These are phyloP conservation scores for Brenthis hecate DNA, from an alignment of 2,888 invertebrate species.

Conservation along the genomic window DNA sequence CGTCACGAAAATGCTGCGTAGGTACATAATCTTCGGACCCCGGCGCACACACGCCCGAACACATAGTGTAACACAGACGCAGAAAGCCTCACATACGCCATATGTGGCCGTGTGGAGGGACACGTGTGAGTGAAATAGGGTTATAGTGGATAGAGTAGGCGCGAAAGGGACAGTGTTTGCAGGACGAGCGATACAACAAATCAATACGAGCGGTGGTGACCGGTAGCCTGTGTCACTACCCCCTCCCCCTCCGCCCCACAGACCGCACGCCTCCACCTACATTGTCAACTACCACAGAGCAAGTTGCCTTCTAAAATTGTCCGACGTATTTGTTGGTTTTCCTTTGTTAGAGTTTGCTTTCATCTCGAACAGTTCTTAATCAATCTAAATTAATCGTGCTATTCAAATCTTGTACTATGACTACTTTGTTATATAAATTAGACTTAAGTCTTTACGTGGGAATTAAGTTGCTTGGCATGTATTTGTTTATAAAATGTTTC, in stretches of 20 bases:
- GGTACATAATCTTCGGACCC: slow-evolving; percentile 76
- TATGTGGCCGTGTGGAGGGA: slow-evolving; percentile 72
- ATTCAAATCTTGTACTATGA: slow-evolving; percentile 19
- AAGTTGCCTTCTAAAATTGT: slow-evolving; percentile 46
- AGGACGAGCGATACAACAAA: slow-evolving; percentile 84
- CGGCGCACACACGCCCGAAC: slow-evolving; percentile 63
- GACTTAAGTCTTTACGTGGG: slow-evolving; percentile 4
- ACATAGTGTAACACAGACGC: slow-evolving; percentile 54
- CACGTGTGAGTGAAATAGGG: slow-evolving; percentile 60
- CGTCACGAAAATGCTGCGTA: slow-evolving; percentile 69
- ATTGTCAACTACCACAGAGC: slow-evolving; percentile 78
- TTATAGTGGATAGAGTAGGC: slow-evolving; percentile 46
- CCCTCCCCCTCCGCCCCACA: slow-evolving; percentile 53
- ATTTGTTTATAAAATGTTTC: neutral
- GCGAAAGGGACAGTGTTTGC: slow-evolving; percentile 73
- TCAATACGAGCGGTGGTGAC: slow-evolving; percentile 83
- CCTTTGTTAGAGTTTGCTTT: slow-evolving; percentile 42
- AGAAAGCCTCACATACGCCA: slow-evolving; percentile 54
- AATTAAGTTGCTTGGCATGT: neutral
- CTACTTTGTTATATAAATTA: slow-evolving; percentile 21
- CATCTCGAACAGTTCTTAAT: slow-evolving; percentile 30
- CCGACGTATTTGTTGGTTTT: slow-evolving; percentile 40
- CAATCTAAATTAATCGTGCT: slow-evolving; percentile 26
- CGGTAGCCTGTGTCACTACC: slow-evolving; percentile 82
- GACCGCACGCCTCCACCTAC: slow-evolving; percentile 79